phyloP scores from a whole-genome alignment of 2,113 vertebrate species.

The Morone chrysops region DNA sequence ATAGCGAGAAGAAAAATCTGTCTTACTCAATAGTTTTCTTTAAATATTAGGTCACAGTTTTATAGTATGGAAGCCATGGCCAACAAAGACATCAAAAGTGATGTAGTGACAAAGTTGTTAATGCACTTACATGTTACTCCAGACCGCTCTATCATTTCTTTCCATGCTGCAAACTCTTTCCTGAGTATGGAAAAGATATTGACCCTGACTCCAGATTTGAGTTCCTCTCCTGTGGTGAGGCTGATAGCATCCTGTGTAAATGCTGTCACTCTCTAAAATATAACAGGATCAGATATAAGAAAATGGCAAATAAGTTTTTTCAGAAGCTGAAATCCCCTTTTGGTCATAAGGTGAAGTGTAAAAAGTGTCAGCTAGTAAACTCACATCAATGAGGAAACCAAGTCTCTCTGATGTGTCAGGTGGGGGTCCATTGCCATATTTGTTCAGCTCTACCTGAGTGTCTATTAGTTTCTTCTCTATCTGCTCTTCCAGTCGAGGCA shows the following conservation, averaged over 20 bases:
- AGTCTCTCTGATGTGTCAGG: conserved; percentile 64
- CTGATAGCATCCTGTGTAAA: conserved; percentile 81
- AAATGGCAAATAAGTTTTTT: not conserved
- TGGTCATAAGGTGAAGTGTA: not conserved
- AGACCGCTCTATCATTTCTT: fast-evolving
- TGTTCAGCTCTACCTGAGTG: conserved; percentile 75
- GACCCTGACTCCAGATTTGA: not conserved
- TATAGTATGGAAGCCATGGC: not conserved
- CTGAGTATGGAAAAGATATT: conserved; percentile 82
- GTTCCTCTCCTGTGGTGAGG: conserved; percentile 81
- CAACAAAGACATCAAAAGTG: not conserved
- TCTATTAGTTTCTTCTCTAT: conserved; percentile 78
- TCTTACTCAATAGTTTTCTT: not conserved
- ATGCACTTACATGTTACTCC: conserved; percentile 74
- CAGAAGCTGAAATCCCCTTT: not conserved
- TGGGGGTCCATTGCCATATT: conserved; percentile 79
- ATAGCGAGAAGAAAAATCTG: not conserved
- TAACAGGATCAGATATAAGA: not conserved
- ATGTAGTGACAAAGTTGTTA: not conserved
- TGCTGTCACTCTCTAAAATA: conserved; percentile 81
- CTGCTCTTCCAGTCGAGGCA: conserved; percentile 81
- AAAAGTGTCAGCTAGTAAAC: conserved; percentile 15
- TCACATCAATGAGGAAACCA: conserved; percentile 80
- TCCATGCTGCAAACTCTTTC: conserved; percentile 80
- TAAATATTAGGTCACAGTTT: not conserved